Evolutionary conservation across 2,888 invertebrate genomes (phyloP).

Genomic region (Mayetiola destructor): DNA sequence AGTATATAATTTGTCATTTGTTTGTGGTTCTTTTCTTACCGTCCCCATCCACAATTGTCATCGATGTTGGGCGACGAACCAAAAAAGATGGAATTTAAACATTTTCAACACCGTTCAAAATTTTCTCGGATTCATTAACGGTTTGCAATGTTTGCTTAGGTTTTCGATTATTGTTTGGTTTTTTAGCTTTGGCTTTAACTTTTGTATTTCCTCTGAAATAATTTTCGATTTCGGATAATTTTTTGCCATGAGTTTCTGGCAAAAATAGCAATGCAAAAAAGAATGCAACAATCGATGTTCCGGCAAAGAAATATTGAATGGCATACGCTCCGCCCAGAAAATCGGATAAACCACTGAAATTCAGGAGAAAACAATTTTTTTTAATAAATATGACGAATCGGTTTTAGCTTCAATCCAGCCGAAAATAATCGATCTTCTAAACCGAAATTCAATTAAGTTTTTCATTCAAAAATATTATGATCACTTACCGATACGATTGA

Average conservation of each 20-base stretch:
- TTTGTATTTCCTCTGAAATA: constrained; percentile 40
- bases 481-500: constrained; percentile 35
- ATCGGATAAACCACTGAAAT: constrained; percentile 24
- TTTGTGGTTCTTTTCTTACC: no score
- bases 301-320: constrained; percentile 42
- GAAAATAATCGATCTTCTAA: no score
- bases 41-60: no score
- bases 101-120: constrained; percentile 19
- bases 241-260: constrained; percentile 50
- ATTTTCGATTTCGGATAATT: constrained; percentile 43
- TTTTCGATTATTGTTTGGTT: constrained; percentile 17
- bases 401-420: no score
- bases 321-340: constrained; percentile 37
- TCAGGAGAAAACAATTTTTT: constrained; percentile 12
- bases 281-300: constrained; percentile 32
- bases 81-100: no score
- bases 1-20: no score
- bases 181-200: constrained; percentile 18
- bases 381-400: background rate
- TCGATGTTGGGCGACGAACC: no score
- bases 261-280: constrained; percentile 31
- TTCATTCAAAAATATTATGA: no score
- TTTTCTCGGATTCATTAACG: constrained; percentile 21
- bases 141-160: constrained; percentile 19
- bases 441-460: no score